These are phyloP conservation scores for Martes flavigula DNA, from an alignment of 2,797 vertebrate species.

Conservation along the genomic window DNA sequence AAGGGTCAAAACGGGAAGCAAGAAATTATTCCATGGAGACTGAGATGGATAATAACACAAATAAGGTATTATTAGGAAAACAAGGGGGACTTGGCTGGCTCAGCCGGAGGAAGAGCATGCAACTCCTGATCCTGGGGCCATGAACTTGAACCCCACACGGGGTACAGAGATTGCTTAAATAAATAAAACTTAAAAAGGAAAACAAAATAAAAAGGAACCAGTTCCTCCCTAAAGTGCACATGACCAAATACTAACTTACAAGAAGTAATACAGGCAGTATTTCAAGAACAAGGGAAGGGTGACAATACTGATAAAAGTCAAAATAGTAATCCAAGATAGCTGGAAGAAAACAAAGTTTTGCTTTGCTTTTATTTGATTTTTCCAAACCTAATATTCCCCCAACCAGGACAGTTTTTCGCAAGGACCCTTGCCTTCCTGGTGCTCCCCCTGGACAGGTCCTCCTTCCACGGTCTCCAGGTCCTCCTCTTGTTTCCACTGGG, in stretches of 20 bases:
- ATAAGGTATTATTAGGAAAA: background rate
- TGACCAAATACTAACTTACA: background rate
- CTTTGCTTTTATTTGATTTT: background rate
- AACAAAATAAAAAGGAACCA: background rate
- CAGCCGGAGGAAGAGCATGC: background rate
- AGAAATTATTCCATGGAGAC: background rate
- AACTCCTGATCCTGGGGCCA: background rate
- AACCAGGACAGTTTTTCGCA: background rate
- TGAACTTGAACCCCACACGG: background rate
- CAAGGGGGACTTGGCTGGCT: background rate
- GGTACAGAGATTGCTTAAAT: background rate
- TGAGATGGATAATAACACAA: background rate
- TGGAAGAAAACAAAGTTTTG: background rate
- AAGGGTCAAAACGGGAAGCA: background rate
- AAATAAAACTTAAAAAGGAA: background rate
- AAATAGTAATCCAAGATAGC: background rate
- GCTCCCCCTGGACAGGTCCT: background rate
- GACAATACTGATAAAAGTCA: constrained; percentile 6
- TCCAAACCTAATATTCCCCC: background rate
- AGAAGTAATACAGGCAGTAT: background rate
- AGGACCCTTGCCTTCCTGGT: constrained; percentile 48
- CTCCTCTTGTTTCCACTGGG: constrained; percentile 3
- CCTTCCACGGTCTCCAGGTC: background rate
- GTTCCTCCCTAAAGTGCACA: background rate
- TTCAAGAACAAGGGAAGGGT: background rate